Evolutionary conservation across 1,140 invertebrate genomes (phyloP).

Genomic region (Calosoma granatense): DNA sequence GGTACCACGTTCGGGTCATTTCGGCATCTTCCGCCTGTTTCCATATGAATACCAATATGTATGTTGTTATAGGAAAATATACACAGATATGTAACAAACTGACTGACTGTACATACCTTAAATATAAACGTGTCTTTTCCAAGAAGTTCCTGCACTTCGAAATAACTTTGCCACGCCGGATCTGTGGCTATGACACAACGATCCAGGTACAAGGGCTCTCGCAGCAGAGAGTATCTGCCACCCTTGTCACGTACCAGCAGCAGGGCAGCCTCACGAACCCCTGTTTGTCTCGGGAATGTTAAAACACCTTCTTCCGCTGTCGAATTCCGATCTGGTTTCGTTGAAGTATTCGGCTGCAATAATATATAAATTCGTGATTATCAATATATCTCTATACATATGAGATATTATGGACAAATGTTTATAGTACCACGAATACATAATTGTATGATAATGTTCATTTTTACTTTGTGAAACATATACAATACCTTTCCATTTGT

Average conservation of each 20-base stretch:
- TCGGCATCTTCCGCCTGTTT: constrained; percentile 81
- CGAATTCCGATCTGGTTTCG: constrained; percentile 38
- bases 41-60: constrained; percentile 32
- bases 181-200: constrained; percentile 80
- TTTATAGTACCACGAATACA: too few species aligned
- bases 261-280: constrained; percentile 77
- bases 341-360: constrained; percentile 38
- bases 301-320: constrained; percentile 33
- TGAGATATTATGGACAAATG: too few species aligned
- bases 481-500: constrained; percentile 70
- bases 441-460: too few species aligned
- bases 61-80: not conserved
- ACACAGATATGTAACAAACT: not conserved
- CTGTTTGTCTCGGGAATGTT: constrained; percentile 52
- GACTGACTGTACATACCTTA: constrained; percentile 58
- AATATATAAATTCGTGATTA: too few species aligned
- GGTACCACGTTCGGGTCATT: constrained; percentile 79
- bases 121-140: constrained; percentile 90
- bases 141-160: constrained; percentile 88
- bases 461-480: not conserved
- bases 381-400: too few species aligned
- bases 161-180: constrained; percentile 82
- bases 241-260: constrained; percentile 84
- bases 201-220: constrained; percentile 82
- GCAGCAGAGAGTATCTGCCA: constrained; percentile 71